Evolutionary conservation across 2,888 invertebrate species (phyloP), one percentile per base, ranked within the genome.

Genomic region (Calephelis perditalis): DNA sequence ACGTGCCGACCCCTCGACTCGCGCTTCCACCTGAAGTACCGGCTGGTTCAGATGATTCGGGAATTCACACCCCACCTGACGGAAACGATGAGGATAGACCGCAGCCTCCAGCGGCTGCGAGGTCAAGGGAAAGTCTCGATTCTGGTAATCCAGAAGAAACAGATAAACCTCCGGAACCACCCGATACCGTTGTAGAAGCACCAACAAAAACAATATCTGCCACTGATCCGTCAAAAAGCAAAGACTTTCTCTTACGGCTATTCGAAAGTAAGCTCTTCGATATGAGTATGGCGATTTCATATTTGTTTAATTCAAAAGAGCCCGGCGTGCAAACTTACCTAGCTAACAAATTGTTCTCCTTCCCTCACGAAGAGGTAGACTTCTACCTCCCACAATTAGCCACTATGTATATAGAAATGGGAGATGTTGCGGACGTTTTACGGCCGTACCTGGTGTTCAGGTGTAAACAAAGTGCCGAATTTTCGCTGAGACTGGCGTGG

Each of bases 351-450:
- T 94, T 99, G 91, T 99, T 99, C 88, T 97, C 96, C 84, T 99
- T 99, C 85, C 94, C 95, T 43, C 94, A 96, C 81, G 92, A 92
- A 68, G 98, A 98, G 71, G 98, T 99, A 67, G 99, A 99, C 91
- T 97, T 99, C 84, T 99, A 99, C 90, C 93, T 99, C 81, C 99
- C 99, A 57, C 99, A 99, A 88, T 90, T 99, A 77, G 96, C 99
- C 76, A 97, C 97, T 76, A 98, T 99, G 97, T 99, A 99, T 84
- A 96, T 99, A 85, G 98, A 99, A 91, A 97, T 98, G 94, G 96
- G 96, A 75, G 99, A 99, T 80, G 95, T 99, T 70, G 99, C 99
- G 61, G 99, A 99, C 91, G 86, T 91, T 69, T 75, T 91, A 68
- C 78, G 81, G 69, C 91, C 91, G 56, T 91, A 91, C 75, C 77